phyloP scores from a whole-genome alignment of 2,888 invertebrate genomes.

The Zhuqinia jingwanae region DNA sequence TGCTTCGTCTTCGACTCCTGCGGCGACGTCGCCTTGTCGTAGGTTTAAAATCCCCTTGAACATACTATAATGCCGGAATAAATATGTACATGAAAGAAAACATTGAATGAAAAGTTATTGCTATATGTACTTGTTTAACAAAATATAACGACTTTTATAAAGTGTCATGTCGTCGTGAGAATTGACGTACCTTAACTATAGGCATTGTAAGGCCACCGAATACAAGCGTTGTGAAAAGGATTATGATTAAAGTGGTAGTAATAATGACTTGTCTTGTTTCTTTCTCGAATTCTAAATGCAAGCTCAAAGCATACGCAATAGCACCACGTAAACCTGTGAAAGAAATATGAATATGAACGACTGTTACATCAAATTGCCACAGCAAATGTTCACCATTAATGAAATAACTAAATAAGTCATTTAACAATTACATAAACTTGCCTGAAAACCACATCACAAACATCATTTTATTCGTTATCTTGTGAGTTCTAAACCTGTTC shows the following conservation, averaged over 20 bases:
- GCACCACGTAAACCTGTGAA: constrained; percentile 89
- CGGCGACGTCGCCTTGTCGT: constrained; percentile 79
- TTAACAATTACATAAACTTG: no score
- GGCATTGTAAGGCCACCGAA: constrained; percentile 99
- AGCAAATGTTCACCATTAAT: neutral
- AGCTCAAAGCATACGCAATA: constrained; percentile 97
- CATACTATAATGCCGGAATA: constrained; percentile 84
- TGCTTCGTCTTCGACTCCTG: constrained; percentile 84
- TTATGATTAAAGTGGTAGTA: constrained; percentile 98
- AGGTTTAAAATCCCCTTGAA: constrained; percentile 86
- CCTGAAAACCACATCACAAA: constrained; percentile 97
- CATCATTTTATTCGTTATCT: constrained; percentile 99
- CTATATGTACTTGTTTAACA: no score
- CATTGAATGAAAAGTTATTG: no score
- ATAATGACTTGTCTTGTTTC: constrained; percentile 98
- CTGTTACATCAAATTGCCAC: no score
- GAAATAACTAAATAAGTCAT: neutral
- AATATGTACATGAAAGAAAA: no score
- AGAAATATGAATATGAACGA: no score
- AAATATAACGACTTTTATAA: no score
- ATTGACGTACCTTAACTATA: constrained; percentile 91
- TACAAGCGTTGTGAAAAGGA: constrained; percentile 96
- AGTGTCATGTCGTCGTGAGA: no score
- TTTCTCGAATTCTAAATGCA: constrained; percentile 96
- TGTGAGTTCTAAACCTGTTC: constrained; percentile 98